phyloP scores from a whole-genome alignment of 2,797 vertebrate genomes.

The Selene dorsalis region DNA sequence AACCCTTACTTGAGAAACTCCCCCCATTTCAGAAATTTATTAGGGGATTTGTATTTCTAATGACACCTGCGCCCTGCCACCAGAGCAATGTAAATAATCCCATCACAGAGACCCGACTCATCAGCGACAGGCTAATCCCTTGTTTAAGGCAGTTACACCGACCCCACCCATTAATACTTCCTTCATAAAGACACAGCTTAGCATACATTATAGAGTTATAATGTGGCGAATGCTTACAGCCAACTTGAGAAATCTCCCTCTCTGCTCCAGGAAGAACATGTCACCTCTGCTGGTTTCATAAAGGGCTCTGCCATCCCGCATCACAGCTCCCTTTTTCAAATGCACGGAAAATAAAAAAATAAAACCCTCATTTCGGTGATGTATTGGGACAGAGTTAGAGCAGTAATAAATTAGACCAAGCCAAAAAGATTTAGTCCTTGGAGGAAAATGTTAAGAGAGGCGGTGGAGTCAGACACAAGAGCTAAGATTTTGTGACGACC shows the following conservation, averaged over 20 bases:
- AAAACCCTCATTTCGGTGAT: conserved; percentile 69
- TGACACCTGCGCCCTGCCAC: conserved; percentile 87
- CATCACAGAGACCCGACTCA: conserved; percentile 85
- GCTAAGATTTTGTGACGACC: conserved; percentile 66
- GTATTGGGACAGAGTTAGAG: conserved; percentile 65
- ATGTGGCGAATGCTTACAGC: conserved; percentile 76
- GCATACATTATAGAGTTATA: conserved; percentile 85
- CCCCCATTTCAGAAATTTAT: conserved; percentile 84
- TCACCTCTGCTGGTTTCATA: conserved; percentile 79
- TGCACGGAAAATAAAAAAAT: conserved; percentile 55
- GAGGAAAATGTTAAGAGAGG: conserved; percentile 65
- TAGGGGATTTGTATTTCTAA: conserved; percentile 88
- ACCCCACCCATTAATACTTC: conserved; percentile 86
- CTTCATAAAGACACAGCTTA: conserved; percentile 85
- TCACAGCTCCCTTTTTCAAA: conserved; percentile 64
- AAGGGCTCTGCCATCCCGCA: conserved; percentile 71
- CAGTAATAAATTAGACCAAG: conserved; percentile 73
- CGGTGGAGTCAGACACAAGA: conserved; percentile 60
- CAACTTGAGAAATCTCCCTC: conserved; percentile 71
- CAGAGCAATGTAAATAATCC: conserved; percentile 87
- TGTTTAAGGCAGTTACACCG: conserved; percentile 89
- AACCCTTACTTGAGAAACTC: conserved; percentile 58
- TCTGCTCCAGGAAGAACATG: conserved; percentile 73
- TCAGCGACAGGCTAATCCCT: conserved; percentile 87
- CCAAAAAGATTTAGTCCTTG: conserved; percentile 72